Percentiles rank a stretch among this genome's conserved stretches.
Evolutionary conservation across 2,888 invertebrate genomes (phyloP).

Genomic region (Parnassius orleans): DNA sequence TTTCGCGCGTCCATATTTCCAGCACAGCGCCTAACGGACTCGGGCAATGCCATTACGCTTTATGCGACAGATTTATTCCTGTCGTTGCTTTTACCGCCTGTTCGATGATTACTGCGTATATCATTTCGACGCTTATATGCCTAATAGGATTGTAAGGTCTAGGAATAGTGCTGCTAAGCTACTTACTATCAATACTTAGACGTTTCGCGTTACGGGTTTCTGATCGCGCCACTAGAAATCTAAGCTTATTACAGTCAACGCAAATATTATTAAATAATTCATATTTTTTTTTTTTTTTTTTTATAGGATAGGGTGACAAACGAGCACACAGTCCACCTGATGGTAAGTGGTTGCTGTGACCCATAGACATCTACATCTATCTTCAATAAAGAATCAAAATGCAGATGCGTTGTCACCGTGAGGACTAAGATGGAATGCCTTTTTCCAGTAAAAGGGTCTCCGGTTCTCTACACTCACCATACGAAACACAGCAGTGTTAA

Average conservation of each 20-base stretch:
- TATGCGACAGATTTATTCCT: conserved; percentile 48
- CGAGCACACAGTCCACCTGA: too few species aligned
- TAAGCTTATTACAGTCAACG: conserved; percentile 6
- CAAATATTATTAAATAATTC: too few species aligned
- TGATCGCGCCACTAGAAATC: conserved; percentile 14
- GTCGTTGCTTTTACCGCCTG: conserved; percentile 33
- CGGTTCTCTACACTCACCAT: too few species aligned
- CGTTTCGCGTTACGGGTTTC: conserved; percentile 16
- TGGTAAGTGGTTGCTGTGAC: too few species aligned
- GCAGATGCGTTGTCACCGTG: too few species aligned
- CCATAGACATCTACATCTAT: too few species aligned
- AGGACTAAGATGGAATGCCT: too few species aligned
- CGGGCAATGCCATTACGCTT: conserved; percentile 41
- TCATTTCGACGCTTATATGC: conserved; percentile 16
- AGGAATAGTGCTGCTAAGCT: conserved; percentile 13
- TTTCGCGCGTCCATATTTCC: conserved; percentile 64
- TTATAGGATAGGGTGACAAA: too few species aligned
- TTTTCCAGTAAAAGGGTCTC: too few species aligned
- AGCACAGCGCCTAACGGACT: conserved; percentile 48
- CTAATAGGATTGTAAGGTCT: conserved; percentile 20
- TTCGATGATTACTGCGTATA: conserved; percentile 17
- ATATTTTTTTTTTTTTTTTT: too few species aligned
- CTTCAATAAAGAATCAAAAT: too few species aligned
- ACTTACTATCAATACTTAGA: conserved; percentile 18
- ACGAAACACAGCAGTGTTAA: too few species aligned